phyloP scores from a whole-genome alignment of 2,888 invertebrate species.

The Choristoneura rosaceana region DNA sequence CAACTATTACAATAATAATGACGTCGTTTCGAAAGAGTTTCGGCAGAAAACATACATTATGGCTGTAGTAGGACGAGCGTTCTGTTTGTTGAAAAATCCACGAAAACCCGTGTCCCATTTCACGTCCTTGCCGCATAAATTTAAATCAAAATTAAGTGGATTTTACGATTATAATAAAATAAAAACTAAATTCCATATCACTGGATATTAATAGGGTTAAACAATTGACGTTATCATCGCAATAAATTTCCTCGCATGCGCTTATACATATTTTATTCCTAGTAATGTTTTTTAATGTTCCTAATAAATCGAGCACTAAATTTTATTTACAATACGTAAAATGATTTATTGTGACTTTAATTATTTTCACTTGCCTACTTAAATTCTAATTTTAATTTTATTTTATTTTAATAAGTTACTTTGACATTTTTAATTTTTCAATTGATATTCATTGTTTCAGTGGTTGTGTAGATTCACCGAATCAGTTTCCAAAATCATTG shows the following conservation, averaged over 20 bases:
- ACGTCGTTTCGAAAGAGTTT: conserved; percentile 22
- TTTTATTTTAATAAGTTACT: too few species aligned
- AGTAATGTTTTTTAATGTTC: background rate
- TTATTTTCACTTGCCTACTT: background rate
- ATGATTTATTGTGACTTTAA: too few species aligned
- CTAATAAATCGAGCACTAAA: too few species aligned
- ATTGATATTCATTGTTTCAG: too few species aligned
- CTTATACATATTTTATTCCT: background rate
- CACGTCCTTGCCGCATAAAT: conserved; percentile 19
- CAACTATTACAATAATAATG: conserved; percentile 24
- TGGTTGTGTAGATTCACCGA: too few species aligned
- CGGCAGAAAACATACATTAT: conserved; percentile 52
- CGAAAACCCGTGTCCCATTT: conserved; percentile 52
- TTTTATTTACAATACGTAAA: too few species aligned
- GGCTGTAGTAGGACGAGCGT: conserved; percentile 43
- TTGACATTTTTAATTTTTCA: too few species aligned
- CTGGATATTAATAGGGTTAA: background rate
- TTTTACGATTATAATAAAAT: background rate
- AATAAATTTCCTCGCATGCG: background rate
- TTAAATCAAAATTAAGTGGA: background rate
- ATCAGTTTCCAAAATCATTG: too few species aligned
- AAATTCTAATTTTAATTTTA: too few species aligned
- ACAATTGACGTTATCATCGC: background rate
- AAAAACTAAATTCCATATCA: background rate
- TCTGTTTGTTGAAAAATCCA: conserved; percentile 54